Evolutionary conservation across 1,140 invertebrate genomes (phyloP), one percentile per base, ranked within the genome.

Genomic region (Portunus trituberculatus): DNA sequence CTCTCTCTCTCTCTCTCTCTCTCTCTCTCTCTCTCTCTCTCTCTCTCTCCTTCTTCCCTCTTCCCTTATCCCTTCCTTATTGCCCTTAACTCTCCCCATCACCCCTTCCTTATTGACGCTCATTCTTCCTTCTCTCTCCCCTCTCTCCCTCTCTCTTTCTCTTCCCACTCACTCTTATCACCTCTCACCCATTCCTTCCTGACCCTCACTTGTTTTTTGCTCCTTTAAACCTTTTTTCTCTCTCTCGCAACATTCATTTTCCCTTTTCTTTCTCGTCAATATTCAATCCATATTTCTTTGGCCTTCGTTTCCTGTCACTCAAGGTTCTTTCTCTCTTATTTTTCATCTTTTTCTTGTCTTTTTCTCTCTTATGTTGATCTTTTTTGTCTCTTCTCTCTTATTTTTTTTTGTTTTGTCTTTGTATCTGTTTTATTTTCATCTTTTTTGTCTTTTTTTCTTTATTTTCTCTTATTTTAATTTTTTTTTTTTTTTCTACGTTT

Each of bases 1-100:
- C n/a, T 52, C n/a, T 91, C 48, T 91, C 48, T 91, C 45, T 91
- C 48, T 59, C 28, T 91, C 90, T 91, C 48, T 59, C 89, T 91
- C 48, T 91, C 48, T 91, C 48, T 59, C 90, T 91, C 28, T 91
- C 90, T 91, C 48, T 29, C 48, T 91, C 48, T 91, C 29, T 59
- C 48, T 88, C 16, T 45, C 86, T 88, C 86, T 45, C 86, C 16
- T 29, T 20, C 31, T 88, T 88, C 39, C n/a, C n/a, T n/a, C 29
- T 46, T 25, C 10, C 29, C 29, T 10, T 46, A 0, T 59, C 52
- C 0, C 16, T 59, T 20, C 90, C 48, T 59, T 29, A 46, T 91
- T 59, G 14, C 45, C 29, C 48, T 52, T 59, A 32, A 48, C 16
- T 91, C 28, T n/a, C 39, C 48, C 1, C 86, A 59, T 59, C 52